Percentiles rank a stretch among this genome's conserved stretches.
phyloP scores from a whole-genome alignment of 2,888 invertebrate species.

The Carcina quercana region DNA sequence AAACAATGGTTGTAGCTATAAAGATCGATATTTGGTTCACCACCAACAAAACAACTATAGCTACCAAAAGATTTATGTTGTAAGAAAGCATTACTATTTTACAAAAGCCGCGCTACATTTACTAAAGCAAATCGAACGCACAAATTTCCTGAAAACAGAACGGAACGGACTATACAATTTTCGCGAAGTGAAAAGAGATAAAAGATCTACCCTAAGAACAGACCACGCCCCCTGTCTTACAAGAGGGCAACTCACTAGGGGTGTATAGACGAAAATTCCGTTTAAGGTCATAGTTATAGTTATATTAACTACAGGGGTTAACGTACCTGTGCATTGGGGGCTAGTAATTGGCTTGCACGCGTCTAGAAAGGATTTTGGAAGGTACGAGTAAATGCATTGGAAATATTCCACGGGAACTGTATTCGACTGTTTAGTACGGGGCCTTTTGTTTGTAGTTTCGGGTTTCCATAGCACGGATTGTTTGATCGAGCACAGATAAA shows the following conservation, averaged over 20 bases:
- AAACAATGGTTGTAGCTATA: too few species aligned
- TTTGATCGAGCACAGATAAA: slow-evolving; percentile 1
- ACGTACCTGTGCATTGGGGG: slow-evolving; percentile 20
- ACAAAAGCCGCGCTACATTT: too few species aligned
- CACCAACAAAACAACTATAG: too few species aligned
- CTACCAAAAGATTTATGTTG: too few species aligned
- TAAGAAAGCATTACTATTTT: too few species aligned
- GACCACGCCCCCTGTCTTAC: slow-evolving; percentile 53
- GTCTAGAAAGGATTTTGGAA: slow-evolving; percentile 23
- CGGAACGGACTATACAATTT: slow-evolving; percentile 16
- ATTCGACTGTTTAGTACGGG: not conserved
- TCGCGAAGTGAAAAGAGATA: slow-evolving; percentile 33
- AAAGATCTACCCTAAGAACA: slow-evolving; percentile 33
- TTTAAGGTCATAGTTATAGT: slow-evolving; percentile 8
- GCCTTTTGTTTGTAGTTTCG: not conserved
- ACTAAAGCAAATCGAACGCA: too few species aligned
- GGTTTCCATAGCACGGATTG: not conserved
- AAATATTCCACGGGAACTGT: slow-evolving; percentile 11
- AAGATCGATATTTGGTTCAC: too few species aligned
- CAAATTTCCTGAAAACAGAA: slow-evolving; percentile 16
- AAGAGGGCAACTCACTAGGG: slow-evolving; percentile 36
- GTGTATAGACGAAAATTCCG: slow-evolving; percentile 29
- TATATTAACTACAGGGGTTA: slow-evolving; percentile 20
- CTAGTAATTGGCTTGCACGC: slow-evolving; percentile 45
- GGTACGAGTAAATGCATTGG: slow-evolving; percentile 27